Percentiles rank a stretch among this genome's conserved stretches.
Conservation (phyloP, 2,113 vertebrate genomes). For the Lates calcarifer region DNA sequence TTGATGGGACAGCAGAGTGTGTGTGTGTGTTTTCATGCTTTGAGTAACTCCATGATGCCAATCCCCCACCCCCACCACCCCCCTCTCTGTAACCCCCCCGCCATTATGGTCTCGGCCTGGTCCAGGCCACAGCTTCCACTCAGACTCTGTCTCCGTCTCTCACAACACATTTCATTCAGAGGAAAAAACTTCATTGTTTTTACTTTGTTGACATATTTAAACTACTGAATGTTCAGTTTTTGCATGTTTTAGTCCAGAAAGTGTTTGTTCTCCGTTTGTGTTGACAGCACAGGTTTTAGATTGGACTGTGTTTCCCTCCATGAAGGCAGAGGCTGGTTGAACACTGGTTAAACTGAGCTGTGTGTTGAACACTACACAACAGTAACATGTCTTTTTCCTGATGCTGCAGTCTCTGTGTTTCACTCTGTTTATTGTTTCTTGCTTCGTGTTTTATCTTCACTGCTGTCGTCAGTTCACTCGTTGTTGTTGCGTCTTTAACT, state of each 20-base stretch:
- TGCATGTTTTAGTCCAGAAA: background rate
- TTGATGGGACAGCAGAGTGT: background rate
- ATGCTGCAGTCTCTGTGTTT: no score
- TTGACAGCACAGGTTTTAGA: background rate
- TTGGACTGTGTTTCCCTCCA: background rate
- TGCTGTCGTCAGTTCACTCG: no score
- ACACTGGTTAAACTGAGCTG: no score
- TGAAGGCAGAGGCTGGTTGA: background rate
- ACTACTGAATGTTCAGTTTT: background rate
- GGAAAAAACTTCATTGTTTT: background rate
- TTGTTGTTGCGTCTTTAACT: no score
- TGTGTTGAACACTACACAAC: no score
- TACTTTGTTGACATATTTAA: background rate
- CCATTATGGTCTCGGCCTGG: slow-evolving; percentile 2
- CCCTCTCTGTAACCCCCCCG: background rate
- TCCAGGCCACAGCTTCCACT: slow-evolving; percentile 31
- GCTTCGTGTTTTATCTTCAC: no score
- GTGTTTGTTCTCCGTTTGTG: background rate
- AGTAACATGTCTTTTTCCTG: no score
- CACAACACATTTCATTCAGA: background rate
- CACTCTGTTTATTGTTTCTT: no score
- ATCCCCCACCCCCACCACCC: background rate
- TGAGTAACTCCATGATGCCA: background rate
- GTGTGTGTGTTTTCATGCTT: slow-evolving; percentile 5
- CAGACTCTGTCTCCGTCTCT: slow-evolving; percentile 8